Evolutionary conservation across 2,113 vertebrate species (phyloP).

Genomic region (Bothrops jararaca): DNA sequence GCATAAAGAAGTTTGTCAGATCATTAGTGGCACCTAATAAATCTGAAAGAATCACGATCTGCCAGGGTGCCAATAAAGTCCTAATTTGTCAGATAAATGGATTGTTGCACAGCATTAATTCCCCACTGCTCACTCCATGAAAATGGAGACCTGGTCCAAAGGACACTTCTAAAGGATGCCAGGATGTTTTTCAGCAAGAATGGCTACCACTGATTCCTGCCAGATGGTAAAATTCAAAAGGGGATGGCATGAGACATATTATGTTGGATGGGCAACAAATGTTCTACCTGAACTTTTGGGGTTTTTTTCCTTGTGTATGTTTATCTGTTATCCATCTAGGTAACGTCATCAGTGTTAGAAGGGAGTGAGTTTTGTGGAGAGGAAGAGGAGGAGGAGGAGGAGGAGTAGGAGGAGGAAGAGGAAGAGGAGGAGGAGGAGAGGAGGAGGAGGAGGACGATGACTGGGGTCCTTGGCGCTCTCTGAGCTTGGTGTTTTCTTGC

Average conservation of each 20-base stretch:
- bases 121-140: constrained; percentile 39
- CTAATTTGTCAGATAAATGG: constrained; percentile 61
- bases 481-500: too few species aligned
- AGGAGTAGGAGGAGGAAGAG: too few species aligned
- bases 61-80: constrained; percentile 40
- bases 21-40: constrained; percentile 51
- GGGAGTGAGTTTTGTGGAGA: background rate
- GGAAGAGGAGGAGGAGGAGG: too few species aligned
- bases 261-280: background rate
- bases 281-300: too few species aligned
- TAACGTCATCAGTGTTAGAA: background rate
- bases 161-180: background rate
- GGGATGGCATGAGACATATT: background rate
- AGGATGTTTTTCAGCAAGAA: background rate
- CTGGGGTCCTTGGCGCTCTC: too few species aligned
- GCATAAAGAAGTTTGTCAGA: constrained; percentile 23
- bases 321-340: background rate
- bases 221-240: background rate
- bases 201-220: background rate
- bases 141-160: constrained; percentile 35
- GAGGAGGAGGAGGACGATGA: too few species aligned
- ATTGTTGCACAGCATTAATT: constrained; percentile 50
- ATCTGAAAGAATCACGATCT: constrained; percentile 47
- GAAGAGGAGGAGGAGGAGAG: too few species aligned
- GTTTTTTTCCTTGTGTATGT: background rate